Base-by-base conservation (phyloP, 1,140 invertebrate genomes). In the Planococcus citri region DNA sequence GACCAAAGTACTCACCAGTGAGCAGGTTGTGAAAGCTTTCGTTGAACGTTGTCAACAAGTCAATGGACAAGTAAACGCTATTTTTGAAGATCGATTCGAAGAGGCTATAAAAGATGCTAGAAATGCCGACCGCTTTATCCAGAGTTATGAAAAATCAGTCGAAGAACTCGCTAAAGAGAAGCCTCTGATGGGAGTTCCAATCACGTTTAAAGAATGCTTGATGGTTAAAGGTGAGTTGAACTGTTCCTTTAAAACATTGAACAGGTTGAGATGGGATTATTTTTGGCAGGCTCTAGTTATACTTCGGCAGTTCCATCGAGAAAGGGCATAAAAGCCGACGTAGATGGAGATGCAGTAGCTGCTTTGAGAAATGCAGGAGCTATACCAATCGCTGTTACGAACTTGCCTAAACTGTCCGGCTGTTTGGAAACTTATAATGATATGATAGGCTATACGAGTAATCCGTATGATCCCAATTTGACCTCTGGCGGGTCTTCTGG, bases 371-470 rank as follows among this genome's bases (percentile, higher is more conserved):
- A 89, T 91, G 0, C 29, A 3, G 29, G 29, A 3, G 29, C 29
- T 12, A 33, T 33, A 33, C 29, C 29, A 3, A 33, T 33, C 12
- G 29, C 29, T 3, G 29, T 33, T 33, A 33, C 4, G 3, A 33
- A 33, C 29, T 3, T 33, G 4, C 92, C 94, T 1, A 94, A 97
- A 77, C 79, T 94, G 17, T 93, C 90, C 73, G 82, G 94, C 82
- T 90, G 88, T 78, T 94, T 88, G 86, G 94, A 97, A 78, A 91
- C 88, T 0, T 87, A 84, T 71, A 98, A 97, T 79, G 87, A 87
- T 69, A 82, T 95, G 0, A 91, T 88, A 68, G 95, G 95, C 0
- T 79, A 85, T 21, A 94, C 94, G 0, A 86, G 83, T 72, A 98
- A 97, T 79, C 93, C 95, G 0, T 95, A 96, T 75, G 87, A 96